These are phyloP conservation scores for Ambastaia sidthimunki DNA, from an alignment of 2,797 vertebrate species.

Conservation along the genomic window DNA sequence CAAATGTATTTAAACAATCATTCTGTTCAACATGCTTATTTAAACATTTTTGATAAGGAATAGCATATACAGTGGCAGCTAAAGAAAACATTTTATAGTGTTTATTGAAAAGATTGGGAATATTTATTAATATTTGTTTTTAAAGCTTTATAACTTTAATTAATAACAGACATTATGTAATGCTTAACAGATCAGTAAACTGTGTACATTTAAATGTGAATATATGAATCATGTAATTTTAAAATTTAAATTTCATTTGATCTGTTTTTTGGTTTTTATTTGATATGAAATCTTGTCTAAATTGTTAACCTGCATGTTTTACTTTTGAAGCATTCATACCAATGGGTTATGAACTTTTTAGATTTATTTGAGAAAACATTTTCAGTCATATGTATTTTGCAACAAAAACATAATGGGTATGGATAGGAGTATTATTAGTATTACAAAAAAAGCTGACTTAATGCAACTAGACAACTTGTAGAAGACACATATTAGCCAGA, in stretches of 20 bases:
- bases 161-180: background rate
- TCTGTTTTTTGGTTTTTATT: background rate
- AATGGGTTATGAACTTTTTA: background rate
- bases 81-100: background rate
- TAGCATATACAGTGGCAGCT: constrained; percentile 6
- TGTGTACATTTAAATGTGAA: background rate
- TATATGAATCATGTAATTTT: background rate
- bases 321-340: background rate
- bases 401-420: background rate
- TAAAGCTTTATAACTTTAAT: background rate
- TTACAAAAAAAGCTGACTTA: constrained; percentile 45
- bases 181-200: background rate
- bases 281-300: too few relatives aligned
- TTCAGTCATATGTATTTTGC: background rate
- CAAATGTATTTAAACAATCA: background rate
- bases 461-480: constrained; percentile 49
- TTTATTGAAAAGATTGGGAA: background rate
- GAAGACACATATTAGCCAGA: constrained; percentile 55
- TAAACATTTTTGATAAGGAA: too few relatives aligned
- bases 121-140: background rate
- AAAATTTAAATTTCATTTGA: background rate
- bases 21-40: background rate
- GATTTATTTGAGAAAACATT: background rate
- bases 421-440: constrained; percentile 37
- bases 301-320: background rate